Conservation (phyloP, 2,888 invertebrate genomes). For the Euzophera pinguis region DNA sequence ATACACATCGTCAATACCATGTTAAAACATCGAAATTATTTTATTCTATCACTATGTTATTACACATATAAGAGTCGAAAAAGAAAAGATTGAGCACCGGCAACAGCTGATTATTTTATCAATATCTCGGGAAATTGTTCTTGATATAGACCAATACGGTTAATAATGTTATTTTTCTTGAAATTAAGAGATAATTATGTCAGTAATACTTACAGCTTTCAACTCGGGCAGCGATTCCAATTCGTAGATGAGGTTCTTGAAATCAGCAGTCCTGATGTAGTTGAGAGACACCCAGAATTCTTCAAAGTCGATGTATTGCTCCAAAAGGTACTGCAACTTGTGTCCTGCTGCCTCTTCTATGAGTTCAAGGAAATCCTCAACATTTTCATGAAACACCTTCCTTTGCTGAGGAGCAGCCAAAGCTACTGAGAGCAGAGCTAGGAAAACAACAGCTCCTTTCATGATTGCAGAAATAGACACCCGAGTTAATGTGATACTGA, state of each 20-base stretch:
- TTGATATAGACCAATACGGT: too few species aligned
- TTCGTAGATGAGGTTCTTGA: slow-evolving; percentile 50
- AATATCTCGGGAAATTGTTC: too few species aligned
- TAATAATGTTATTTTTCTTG: too few species aligned
- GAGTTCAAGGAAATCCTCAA: slow-evolving; percentile 49
- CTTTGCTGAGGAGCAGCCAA: slow-evolving; percentile 48
- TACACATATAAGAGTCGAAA: too few species aligned
- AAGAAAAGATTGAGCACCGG: too few species aligned
- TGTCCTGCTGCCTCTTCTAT: slow-evolving; percentile 37
- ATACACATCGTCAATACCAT: too few species aligned
- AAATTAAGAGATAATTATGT: too few species aligned
- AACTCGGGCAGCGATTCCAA: slow-evolving; percentile 61
- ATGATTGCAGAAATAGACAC: slow-evolving; percentile 31
- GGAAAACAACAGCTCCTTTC: slow-evolving; percentile 40
- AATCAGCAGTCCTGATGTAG: slow-evolving; percentile 44
- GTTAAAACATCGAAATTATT: background rate
- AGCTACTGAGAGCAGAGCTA: slow-evolving; percentile 40
- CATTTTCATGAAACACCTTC: slow-evolving; percentile 58
- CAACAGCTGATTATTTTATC: too few species aligned
- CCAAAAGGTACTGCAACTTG: slow-evolving; percentile 32
- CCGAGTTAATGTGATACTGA: slow-evolving; percentile 24
- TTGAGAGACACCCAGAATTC: slow-evolving; percentile 42
- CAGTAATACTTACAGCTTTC: slow-evolving; percentile 52
- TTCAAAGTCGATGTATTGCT: slow-evolving; percentile 45
- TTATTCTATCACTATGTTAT: too few species aligned